Evolutionary conservation across 2,113 vertebrate genomes (phyloP), one percentile per base, ranked within the genome.

Genomic region (Nothocercus julius): DNA sequence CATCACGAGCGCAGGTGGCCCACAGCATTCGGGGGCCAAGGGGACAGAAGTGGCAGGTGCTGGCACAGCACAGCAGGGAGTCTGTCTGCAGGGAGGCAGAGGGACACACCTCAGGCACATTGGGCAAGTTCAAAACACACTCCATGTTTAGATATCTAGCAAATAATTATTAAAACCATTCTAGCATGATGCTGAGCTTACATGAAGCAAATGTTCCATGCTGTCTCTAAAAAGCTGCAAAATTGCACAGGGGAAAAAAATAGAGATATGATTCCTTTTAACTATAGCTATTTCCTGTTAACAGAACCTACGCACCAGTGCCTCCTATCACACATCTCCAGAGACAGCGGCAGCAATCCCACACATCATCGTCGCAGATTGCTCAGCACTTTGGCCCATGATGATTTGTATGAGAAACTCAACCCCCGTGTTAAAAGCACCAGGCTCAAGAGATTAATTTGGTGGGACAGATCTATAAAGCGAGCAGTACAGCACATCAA

Each of bases 261-360:
- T 7, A 62, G 75, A 89, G 38, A 58, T 75, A 53, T 3, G 5
- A 68, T 49, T 82, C 20, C 7, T 87, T 75, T 75, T 9, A 86
- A 78, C 75, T 1, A 30, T 13, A 93, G 74, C 81, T 93, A 79
- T 93, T 95, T 96, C 93, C 90, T 90, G 62, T 58, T 58, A 68
- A 24, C 67, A 47, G 58, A 93, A 74, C 89, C 81, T 44, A 89
- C 2, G 40, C 89, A 82, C 75, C 81, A 79, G 47, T n/a, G 81
- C 58, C 94, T 90, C 69, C 77, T 58, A 87, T 47, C 70, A 68
- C 62, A 82, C 62, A 8, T 84, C 84, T 87, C 86, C 81, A 75
- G 91, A 66, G 94, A 91, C 79, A 93, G 91, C 66, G 87, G 56
- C 56, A 90, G 64, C 69, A 91, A 90, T 66, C 94, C 92, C 91